phyloP scores from a whole-genome alignment of 2,113 vertebrate species.

The Tetrax tetrax region DNA sequence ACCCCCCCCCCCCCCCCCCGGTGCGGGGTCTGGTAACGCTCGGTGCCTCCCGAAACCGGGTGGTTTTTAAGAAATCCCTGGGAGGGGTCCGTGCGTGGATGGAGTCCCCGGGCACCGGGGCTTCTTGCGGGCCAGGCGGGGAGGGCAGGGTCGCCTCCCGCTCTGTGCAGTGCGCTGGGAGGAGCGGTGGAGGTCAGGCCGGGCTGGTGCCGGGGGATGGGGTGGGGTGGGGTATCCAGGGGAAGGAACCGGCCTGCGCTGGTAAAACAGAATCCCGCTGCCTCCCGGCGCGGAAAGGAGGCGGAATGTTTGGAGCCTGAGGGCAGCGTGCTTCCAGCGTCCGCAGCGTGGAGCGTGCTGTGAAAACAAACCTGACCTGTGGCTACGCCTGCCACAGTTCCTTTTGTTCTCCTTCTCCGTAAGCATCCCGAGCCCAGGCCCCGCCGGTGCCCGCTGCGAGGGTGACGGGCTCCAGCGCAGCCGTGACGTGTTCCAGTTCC shows the following conservation, averaged over 20 bases:
- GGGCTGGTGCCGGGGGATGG: background rate
- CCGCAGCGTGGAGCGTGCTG: rapidly evolving
- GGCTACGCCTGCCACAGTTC: rapidly evolving
- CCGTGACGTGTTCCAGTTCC: rapidly evolving
- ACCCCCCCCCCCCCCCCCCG: too few relatives aligned
- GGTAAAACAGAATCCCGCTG: background rate
- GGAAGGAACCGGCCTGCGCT: rapidly evolving
- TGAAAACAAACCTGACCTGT: rapidly evolving
- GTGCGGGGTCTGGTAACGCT: too few relatives aligned
- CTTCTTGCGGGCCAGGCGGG: background rate
- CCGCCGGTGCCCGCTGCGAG: rapidly evolving
- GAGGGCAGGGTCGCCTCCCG: background rate
- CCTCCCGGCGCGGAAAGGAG: background rate
- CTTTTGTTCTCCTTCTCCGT: rapidly evolving
- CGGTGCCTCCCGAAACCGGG: rapidly evolving
- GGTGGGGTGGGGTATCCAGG: rapidly evolving
- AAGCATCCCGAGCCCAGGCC: rapidly evolving
- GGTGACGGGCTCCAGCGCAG: background rate
- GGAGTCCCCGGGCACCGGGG: background rate
- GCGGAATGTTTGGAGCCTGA: rapidly evolving
- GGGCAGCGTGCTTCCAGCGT: background rate
- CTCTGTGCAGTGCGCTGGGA: rapidly evolving
- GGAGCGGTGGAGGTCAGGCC: background rate
- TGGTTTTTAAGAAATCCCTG: too few relatives aligned
- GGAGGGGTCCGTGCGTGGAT: rapidly evolving